A percentile compares a stretch with the other conserved stretches of the same genome.
Conservation (phyloP, 1,140 invertebrate species). For the Argopecten irradians region DNA sequence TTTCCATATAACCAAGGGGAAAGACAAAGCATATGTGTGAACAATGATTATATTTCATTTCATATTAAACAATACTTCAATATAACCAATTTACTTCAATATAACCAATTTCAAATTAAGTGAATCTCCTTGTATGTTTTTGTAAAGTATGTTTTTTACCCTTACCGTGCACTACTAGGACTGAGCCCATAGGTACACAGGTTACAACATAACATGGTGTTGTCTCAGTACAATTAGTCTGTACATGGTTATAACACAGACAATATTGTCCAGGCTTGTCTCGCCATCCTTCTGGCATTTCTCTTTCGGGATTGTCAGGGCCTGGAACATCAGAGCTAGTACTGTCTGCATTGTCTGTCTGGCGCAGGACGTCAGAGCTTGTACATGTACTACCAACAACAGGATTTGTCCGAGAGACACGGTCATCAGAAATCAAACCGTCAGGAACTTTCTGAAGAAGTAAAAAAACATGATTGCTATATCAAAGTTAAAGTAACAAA, state of each 20-base stretch:
- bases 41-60: no score
- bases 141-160: no score
- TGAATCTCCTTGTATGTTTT: no score
- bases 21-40: no score
- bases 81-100: no score
- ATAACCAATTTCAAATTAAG: no score
- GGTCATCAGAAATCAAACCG: background rate
- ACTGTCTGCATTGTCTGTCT: background rate
- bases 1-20: no score
- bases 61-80: no score
- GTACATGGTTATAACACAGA: slow-evolving; percentile 41
- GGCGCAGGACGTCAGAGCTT: background rate
- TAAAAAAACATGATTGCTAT: no score
- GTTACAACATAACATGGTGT: slow-evolving; percentile 46
- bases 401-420: background rate
- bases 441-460: no score
- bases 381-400: background rate
- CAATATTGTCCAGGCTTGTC: slow-evolving; percentile 50
- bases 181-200: slow-evolving; percentile 50
- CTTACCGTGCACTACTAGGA: slow-evolving; percentile 61
- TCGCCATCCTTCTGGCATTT: slow-evolving; percentile 42
- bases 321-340: slow-evolving; percentile 4
- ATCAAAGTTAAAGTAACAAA: no score
- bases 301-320: slow-evolving; percentile 28
- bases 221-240: slow-evolving; percentile 29